Conservation (phyloP, 2,888 invertebrate species). For the Eristalinus sepulchralis region DNA sequence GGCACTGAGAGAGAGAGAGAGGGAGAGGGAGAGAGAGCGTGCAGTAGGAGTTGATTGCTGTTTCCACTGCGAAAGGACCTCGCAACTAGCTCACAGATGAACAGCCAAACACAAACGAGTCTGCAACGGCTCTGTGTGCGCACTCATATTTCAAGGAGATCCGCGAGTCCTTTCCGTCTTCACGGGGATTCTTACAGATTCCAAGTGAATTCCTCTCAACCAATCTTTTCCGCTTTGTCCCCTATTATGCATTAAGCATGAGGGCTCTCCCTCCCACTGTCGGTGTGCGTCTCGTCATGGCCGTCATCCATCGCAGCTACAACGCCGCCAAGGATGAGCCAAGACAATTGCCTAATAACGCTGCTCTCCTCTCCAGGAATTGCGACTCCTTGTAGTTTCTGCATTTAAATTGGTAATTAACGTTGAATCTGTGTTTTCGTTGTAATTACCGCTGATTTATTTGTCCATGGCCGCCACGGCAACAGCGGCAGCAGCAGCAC, state of each 20-base stretch:
- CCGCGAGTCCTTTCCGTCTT: neutral
- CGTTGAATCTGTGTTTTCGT: constrained; percentile 63
- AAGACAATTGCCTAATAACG: constrained; percentile 63
- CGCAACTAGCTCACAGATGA: constrained; percentile 47
- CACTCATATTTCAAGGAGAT: constrained; percentile 61
- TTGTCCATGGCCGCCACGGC: constrained; percentile 17
- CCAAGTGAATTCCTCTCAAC: neutral
- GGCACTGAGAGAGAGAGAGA: neutral
- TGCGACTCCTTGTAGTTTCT: constrained; percentile 61
- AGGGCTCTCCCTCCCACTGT: constrained; percentile 1
- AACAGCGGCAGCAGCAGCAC: neutral
- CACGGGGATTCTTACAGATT: constrained; percentile 43
- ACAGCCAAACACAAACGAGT: constrained; percentile 54
- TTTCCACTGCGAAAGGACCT: constrained; percentile 53
- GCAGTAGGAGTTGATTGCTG: constrained; percentile 60
- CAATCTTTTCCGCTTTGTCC: constrained; percentile 54
- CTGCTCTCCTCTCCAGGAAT: constrained; percentile 38
- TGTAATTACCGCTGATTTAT: constrained; percentile 66
- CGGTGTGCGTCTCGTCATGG: constrained; percentile 12
- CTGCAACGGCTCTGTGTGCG: constrained; percentile 18
- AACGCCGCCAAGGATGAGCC: constrained; percentile 4
- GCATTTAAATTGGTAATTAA: constrained; percentile 70
- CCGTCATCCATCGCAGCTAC: neutral
- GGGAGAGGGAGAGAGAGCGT: neutral
- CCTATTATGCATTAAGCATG: constrained; percentile 66